These are phyloP conservation scores for Lepus timidus DNA, from an alignment of 2,113 vertebrate genomes.

Conservation along the genomic window DNA sequence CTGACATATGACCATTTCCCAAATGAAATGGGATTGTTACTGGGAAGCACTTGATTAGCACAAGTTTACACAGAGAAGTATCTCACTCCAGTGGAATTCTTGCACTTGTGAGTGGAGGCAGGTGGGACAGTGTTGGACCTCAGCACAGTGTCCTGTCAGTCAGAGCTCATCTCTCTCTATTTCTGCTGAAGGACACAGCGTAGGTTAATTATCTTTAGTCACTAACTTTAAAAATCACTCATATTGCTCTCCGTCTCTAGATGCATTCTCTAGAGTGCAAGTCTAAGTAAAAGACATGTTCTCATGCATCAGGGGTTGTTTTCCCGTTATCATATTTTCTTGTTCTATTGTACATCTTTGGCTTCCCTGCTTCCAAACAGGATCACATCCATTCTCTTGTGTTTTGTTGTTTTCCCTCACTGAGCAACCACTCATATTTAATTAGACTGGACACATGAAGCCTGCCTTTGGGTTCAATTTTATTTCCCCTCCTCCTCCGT, in stretches of 20 bases:
- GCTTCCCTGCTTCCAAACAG: neutral
- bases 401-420: neutral
- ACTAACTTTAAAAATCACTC: constrained; percentile 11
- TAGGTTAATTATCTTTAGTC: neutral
- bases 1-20: neutral
- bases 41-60: constrained; percentile 25
- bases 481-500: accelerated
- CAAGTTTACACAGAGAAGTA: neutral
- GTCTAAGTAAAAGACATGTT: constrained; percentile 22
- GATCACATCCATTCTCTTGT: neutral
- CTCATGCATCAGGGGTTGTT: neutral
- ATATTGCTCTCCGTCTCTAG: neutral
- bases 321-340: constrained; percentile 19
- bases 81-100: neutral
- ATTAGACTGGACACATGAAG: neutral
- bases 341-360: neutral
- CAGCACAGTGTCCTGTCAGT: neutral
- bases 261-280: neutral
- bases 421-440: neutral
- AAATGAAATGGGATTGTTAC: neutral
- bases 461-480: neutral
- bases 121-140: neutral
- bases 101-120: neutral
- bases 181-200: neutral
- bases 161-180: neutral